phyloP scores from a whole-genome alignment of 1,140 invertebrate genomes.

The Drosophila setifemur region DNA sequence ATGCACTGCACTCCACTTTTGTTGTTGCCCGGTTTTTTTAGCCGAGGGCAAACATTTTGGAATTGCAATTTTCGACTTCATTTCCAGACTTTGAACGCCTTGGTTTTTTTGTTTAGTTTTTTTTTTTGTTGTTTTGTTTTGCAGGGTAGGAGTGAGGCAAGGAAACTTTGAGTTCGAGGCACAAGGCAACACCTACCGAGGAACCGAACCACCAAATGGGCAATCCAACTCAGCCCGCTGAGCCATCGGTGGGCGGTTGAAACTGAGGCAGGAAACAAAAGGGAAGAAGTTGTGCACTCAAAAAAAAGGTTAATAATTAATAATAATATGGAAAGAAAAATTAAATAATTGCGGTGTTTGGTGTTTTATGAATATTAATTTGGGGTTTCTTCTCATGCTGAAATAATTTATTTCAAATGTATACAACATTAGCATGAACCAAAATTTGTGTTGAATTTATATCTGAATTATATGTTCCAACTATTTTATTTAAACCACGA shows the following conservation, averaged over 20 bases:
- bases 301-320: too few species aligned
- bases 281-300: not conserved
- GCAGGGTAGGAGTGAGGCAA: constrained; percentile 1
- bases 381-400: too few species aligned
- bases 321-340: too few species aligned
- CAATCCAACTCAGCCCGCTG: constrained; percentile 42
- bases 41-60: constrained; percentile 79
- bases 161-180: constrained; percentile 20
- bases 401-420: too few species aligned
- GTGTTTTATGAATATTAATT: too few species aligned
- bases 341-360: too few species aligned
- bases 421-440: too few species aligned
- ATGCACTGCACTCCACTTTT: constrained; percentile 53
- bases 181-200: constrained; percentile 68
- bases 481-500: too few species aligned
- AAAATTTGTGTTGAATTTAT: too few species aligned
- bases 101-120: constrained; percentile 6
- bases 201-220: constrained; percentile 46
- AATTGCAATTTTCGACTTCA: constrained; percentile 81
- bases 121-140: constrained; percentile 3
- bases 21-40: constrained; percentile 26
- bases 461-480: too few species aligned
- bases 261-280: not conserved
- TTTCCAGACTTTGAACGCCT: constrained; percentile 60
- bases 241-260: constrained; percentile 17